phyloP scores from a whole-genome alignment of 2,797 vertebrate genomes.

The Menidia menidia region DNA sequence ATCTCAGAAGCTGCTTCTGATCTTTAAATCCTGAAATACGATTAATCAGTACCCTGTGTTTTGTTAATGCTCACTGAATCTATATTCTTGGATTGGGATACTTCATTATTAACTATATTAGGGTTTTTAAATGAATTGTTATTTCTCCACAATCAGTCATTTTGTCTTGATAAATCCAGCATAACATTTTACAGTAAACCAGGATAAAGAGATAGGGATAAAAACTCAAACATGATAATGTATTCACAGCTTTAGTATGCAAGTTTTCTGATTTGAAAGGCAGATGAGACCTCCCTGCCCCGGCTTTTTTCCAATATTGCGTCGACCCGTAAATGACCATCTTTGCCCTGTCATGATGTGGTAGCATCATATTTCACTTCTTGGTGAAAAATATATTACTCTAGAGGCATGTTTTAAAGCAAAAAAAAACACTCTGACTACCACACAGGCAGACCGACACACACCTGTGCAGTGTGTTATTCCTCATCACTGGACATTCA shows the following conservation, averaged over 20 bases:
- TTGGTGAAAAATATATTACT: neutral
- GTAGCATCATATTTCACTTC: conserved; percentile 4
- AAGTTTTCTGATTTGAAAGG: conserved; percentile 20
- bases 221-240: conserved; percentile 14
- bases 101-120: conserved; percentile 51
- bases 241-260: conserved; percentile 24
- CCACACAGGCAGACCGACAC: conserved; percentile 10
- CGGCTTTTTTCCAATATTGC: conserved; percentile 10
- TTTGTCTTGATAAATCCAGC: conserved; percentile 37
- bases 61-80: conserved; percentile 59
- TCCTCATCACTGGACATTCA: conserved; percentile 48
- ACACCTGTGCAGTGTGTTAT: conserved; percentile 13
- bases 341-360: neutral
- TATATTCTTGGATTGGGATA: conserved; percentile 42
- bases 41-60: conserved; percentile 58
- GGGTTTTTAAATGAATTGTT: conserved; percentile 30
- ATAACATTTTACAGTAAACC: conserved; percentile 41
- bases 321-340: conserved; percentile 12
- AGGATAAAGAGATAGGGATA: neutral
- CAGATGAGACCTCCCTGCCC: conserved; percentile 22
- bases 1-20: conserved; percentile 27
- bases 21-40: conserved; percentile 65
- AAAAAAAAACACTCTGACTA: conserved; percentile 17
- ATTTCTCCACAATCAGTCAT: conserved; percentile 29
- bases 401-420: conserved; percentile 6